Conservation (phyloP, 64 coral and sea anemone genomes). For the Hydrozoanthus tunicans region DNA sequence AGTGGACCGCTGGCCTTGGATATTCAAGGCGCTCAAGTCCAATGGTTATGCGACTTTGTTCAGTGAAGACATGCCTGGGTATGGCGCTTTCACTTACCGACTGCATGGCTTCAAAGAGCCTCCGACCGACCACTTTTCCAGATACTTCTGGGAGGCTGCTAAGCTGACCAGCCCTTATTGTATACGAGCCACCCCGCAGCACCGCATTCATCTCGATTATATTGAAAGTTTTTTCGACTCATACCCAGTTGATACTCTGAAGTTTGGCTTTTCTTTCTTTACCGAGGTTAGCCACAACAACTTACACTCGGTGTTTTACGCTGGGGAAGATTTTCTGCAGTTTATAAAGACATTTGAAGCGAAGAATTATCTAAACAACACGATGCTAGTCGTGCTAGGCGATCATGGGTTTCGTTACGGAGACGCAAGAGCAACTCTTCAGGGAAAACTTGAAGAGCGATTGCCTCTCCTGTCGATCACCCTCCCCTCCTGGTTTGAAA, state of each 20-base stretch:
- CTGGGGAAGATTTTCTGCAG: conserved; percentile 54
- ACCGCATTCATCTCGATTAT: conserved; percentile 88
- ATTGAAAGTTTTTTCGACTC: conserved; percentile 85
- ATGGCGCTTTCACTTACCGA: conserved; percentile 84
- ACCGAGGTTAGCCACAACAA: conserved; percentile 82
- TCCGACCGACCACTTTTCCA: conserved; percentile 87
- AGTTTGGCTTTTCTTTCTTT: conserved; percentile 86
- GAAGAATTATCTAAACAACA: conserved; percentile 74
- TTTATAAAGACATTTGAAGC: conserved; percentile 72
- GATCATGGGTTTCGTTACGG: conserved; percentile 93
- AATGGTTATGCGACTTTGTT: conserved; percentile 87
- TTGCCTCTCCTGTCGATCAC: conserved; percentile 81
- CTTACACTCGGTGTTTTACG: conserved; percentile 51
- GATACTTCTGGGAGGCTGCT: conserved; percentile 90
- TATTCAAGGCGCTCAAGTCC: conserved; percentile 65
- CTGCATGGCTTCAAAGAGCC: conserved; percentile 85
- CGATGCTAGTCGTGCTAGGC: conserved; percentile 77
- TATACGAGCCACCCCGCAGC: conserved; percentile 78
- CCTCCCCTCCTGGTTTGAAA: conserved; percentile 68
- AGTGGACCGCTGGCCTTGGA: conserved; percentile 85
- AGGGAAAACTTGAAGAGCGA: conserved; percentile 89
- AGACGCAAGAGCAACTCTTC: conserved; percentile 69
- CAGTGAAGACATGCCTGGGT: conserved; percentile 75
- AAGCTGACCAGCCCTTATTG: conserved; percentile 61
- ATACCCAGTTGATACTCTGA: conserved; percentile 64